Evolutionary conservation across 2,113 vertebrate species (phyloP).

Genomic region (Antigone vipio): DNA sequence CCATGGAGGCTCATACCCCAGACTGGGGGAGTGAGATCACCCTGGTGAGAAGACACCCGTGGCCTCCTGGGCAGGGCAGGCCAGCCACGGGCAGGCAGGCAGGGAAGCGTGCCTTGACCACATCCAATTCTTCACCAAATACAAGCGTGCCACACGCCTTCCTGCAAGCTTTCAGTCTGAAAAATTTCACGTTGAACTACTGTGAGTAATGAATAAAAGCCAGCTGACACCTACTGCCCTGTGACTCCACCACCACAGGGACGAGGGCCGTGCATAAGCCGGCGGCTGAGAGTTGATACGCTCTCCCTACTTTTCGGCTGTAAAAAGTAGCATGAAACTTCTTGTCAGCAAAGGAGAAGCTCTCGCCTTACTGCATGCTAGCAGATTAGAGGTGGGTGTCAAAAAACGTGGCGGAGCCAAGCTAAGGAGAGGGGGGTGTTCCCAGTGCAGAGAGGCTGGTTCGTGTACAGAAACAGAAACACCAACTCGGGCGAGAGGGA

Average conservation of each 20-base stretch:
- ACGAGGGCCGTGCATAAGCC: rapidly evolving
- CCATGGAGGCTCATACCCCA: rapidly evolving
- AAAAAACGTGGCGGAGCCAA: neutral
- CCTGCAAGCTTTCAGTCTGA: neutral
- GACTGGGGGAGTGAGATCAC: rapidly evolving
- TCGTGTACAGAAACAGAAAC: rapidly evolving
- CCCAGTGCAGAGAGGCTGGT: neutral
- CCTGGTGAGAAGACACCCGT: rapidly evolving
- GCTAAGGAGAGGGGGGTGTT: neutral
- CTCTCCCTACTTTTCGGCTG: neutral
- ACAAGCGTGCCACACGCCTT: rapidly evolving
- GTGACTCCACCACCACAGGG: neutral
- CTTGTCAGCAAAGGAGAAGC: neutral
- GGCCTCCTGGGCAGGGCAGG: neutral
- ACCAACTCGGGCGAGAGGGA: no score
- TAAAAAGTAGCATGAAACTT: neutral
- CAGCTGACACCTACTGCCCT: no score
- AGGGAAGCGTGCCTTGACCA: rapidly evolving
- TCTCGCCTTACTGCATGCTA: rapidly evolving
- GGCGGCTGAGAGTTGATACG: rapidly evolving
- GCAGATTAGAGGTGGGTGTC: neutral
- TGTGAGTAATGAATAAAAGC: rapidly evolving
- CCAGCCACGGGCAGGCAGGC: neutral
- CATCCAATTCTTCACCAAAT: neutral
- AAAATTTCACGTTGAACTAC: rapidly evolving